Conservation (phyloP, 2,797 vertebrate species). For the Morus bassanus region DNA sequence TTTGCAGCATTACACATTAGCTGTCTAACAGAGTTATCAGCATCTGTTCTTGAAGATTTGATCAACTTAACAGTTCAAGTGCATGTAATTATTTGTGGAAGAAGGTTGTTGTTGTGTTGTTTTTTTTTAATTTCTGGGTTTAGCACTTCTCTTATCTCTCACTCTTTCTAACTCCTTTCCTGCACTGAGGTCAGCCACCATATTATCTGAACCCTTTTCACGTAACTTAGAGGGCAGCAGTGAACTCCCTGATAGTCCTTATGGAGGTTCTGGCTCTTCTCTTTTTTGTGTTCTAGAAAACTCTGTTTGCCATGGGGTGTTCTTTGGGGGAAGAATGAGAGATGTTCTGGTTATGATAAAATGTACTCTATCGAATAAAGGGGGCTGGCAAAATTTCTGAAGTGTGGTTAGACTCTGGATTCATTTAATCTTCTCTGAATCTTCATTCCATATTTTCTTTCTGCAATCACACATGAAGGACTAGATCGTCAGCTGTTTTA, state of each 20-base stretch:
- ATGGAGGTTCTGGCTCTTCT: neutral
- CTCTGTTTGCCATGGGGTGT: neutral
- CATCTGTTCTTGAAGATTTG: neutral
- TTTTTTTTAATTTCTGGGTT: neutral
- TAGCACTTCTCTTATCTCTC: neutral
- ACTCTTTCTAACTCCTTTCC: neutral
- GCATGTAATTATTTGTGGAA: neutral
- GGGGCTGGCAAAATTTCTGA: neutral
- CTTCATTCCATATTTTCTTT: neutral
- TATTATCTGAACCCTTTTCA: neutral
- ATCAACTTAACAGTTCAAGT: neutral
- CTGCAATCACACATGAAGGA: neutral
- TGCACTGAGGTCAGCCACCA: neutral
- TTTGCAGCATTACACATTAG: neutral
- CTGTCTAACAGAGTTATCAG: neutral
- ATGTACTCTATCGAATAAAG: slow-evolving; percentile 2
- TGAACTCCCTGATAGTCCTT: neutral
- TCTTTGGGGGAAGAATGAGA: neutral
- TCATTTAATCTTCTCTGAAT: slow-evolving; percentile 12
- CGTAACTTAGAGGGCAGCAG: neutral
- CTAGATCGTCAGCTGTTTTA: neutral
- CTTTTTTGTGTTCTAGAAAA: neutral
- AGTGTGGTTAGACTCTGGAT: neutral
- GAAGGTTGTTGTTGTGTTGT: neutral
- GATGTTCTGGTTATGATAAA: slow-evolving; percentile 47